Evolutionary conservation across 2,797 vertebrate genomes (phyloP).

Genomic region (Emys orbicularis): DNA sequence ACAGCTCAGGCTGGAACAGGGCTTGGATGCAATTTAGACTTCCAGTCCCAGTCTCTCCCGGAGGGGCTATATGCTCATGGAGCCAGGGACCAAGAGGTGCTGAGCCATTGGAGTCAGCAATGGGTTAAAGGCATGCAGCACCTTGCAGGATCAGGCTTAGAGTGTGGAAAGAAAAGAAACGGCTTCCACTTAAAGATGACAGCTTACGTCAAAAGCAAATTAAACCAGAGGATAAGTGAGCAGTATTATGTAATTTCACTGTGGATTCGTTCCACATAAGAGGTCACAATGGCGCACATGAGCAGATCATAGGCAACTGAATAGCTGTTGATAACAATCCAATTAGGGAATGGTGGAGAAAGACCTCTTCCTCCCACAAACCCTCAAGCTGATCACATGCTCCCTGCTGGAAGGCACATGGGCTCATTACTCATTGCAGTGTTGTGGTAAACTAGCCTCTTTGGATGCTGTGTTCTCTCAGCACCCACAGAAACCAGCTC

Average conservation of each 20-base stretch:
- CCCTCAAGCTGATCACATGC: constrained; percentile 20
- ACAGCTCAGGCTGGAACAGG: background rate
- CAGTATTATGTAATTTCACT: background rate
- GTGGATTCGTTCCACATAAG: background rate
- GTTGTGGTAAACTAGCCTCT: background rate
- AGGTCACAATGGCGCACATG: background rate
- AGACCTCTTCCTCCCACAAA: background rate
- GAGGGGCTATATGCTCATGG: background rate
- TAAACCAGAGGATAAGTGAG: background rate
- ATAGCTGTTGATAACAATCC: background rate
- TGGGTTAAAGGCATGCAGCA: background rate
- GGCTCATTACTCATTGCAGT: constrained; percentile 30
- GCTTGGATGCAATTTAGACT: background rate
- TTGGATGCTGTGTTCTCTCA: background rate
- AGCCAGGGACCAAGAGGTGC: background rate
- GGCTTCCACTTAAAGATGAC: background rate
- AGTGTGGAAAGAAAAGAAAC: background rate
- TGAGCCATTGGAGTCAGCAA: background rate
- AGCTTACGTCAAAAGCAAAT: background rate
- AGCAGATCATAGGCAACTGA: fast-evolving
- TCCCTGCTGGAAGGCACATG: background rate
- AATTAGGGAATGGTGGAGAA: background rate
- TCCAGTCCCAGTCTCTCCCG: background rate
- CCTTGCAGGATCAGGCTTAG: constrained; percentile 6
- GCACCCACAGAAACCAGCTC: background rate